phyloP scores from a whole-genome alignment of 2,888 invertebrate genomes.

The Caenorhabditis uteleia region DNA sequence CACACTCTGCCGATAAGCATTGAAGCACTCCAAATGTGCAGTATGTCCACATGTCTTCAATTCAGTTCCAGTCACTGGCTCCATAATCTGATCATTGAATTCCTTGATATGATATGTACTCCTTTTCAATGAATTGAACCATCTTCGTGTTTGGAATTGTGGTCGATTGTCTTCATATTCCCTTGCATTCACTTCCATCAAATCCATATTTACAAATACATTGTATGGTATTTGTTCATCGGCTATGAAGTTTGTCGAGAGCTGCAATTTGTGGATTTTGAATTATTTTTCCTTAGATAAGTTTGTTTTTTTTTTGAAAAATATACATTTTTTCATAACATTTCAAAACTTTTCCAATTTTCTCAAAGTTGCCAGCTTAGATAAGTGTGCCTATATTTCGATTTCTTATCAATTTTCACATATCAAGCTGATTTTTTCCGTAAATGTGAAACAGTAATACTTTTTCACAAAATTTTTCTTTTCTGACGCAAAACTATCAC shows the following conservation, averaged over 20 bases:
- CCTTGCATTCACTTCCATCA: conserved; percentile 8
- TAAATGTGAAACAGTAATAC: too few species aligned
- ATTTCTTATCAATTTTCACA: too few species aligned
- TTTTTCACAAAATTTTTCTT: too few species aligned
- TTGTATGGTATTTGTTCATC: conserved; percentile 26
- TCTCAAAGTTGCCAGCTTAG: too few species aligned
- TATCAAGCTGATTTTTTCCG: too few species aligned
- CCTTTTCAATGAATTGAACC: conserved; percentile 1
- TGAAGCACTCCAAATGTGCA: conserved; percentile 90
- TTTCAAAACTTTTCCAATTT: too few species aligned
- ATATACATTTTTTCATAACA: too few species aligned
- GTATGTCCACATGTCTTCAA: conserved; percentile 96
- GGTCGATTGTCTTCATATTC: not conserved
- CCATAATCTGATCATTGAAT: conserved; percentile 4
- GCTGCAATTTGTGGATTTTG: too few species aligned
- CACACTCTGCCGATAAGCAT: conserved; percentile 84
- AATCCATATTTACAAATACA: not conserved
- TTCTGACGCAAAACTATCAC: too few species aligned
- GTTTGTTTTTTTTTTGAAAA: too few species aligned
- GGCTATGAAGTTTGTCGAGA: conserved; percentile 24
- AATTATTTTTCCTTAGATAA: too few species aligned
- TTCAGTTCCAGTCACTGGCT: conserved; percentile 78
- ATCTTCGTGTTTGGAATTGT: conserved; percentile 13
- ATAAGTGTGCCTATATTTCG: too few species aligned
- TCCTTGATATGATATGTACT: not conserved